Base-by-base conservation (phyloP, 30 jellyfish, hydroid and myxozoan genomes). In the Aurelia aurita complex sp. Pacific region DNA sequence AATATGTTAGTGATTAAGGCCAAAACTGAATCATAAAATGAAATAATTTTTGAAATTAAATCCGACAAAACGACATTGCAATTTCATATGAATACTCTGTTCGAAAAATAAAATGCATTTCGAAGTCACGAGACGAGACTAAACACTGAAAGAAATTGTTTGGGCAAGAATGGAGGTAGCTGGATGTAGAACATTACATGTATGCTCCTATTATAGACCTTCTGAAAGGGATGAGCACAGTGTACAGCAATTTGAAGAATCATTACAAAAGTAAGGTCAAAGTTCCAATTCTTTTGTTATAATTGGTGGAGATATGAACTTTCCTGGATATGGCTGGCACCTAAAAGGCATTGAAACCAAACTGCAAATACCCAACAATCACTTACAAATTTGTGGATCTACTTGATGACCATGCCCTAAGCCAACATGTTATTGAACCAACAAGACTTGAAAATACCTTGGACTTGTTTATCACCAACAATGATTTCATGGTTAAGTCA, bases 241-340 rank as follows among this genome's bases (percentile, higher is more conserved):
- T 38, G 19, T 71, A 13, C 57, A 71, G 71, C 19, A 29, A 71
- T 40, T 71, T 18, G 73, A 71, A 29, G 40, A 14, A 71, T n/a
- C 70, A 57, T 57, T 57, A 17, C 67, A 57, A 57, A 57, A 57
- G n/a, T 17, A 11, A 57, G n/a, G 67, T 32, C 23, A 71, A n/a
- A 38, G 38, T 17, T n/a, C 18, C 82, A 57, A 57, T 57, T 57
- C 67, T 17, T 14, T 29, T 38, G 71, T 71, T 11, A 40, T 71
- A 12, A 12, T 71, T 13, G 57, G 40, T 12, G 73, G 82, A 12
- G 82, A 74, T 74, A 19, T 74, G 74, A 74, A 74, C 77, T 74
- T 74, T 53, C 85, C 85, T 74, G 77, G 85, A 18, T 74, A 38
- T 77, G 81, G 53, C 81, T 77, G 88, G 88, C 69, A 77, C 76